Base-by-base conservation (phyloP, 2,797 vertebrate species). In the Rhynchotus rufescens region DNA sequence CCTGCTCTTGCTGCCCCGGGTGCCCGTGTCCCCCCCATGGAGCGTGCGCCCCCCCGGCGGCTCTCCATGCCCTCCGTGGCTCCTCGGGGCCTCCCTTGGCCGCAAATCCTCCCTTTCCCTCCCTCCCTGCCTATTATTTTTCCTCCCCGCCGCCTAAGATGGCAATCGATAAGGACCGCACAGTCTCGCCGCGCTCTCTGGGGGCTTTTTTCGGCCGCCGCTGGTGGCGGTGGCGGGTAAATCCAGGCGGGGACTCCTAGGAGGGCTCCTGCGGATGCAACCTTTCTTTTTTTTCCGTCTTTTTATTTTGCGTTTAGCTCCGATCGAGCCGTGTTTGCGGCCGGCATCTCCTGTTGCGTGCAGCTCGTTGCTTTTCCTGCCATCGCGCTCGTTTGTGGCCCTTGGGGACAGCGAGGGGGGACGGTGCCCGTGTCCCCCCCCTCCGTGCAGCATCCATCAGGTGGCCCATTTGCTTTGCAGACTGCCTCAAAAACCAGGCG, bases 281-380 rank as follows among this genome's bases (percentile, higher is more conserved):
- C 9, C 56, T 59, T 16, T 12, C 19, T 47, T 23, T 8, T 15
- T 15, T 51, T 11, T 49, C 15, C 23, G 5, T 49, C 12, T 49
- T 23, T 23, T 23, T 49, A 10, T 9, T 28, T 32, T 36, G 7
- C 51, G n/a, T 89, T 94, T 90, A 77, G 4, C 47, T 82, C 56
- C 9, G 56, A 77, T 89, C 32, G 49, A 83, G 69, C 45, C 17
- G 79, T 84, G 90, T 79, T 90, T 93, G 85, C 88, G 51, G 25
- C 19, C 12, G 20, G 88, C 38, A 2, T 80, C 93, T 95, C 94
- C 93, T 93, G 91, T 92, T 92, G 92, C 84, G 25, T 93, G 95
- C 89, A 95, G 90, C 92, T 89, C 94, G 61, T 91, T 90, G 38
- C 66, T 93, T 73, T 52, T 67, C 78, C 22, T 80, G 64, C 51